Percentiles rank a stretch among this genome's conserved stretches.
phyloP scores from a whole-genome alignment of 2,113 vertebrate species.

The Chrysemys picta region DNA sequence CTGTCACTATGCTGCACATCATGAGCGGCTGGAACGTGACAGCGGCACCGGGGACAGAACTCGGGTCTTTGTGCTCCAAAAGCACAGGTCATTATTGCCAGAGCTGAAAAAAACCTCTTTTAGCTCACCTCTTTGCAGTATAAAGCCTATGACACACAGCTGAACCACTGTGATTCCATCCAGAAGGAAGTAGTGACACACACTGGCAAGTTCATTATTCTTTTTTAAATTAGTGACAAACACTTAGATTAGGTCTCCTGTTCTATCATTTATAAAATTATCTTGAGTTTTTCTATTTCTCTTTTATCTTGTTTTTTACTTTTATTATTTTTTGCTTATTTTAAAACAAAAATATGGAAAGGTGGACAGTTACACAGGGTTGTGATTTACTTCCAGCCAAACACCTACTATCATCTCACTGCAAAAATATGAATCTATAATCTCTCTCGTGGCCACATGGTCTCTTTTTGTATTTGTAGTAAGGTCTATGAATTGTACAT shows the following conservation, averaged over 20 bases:
- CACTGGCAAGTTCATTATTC: background rate
- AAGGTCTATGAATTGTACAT: background rate
- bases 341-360: background rate
- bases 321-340: background rate
- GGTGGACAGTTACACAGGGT: background rate
- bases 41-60: background rate
- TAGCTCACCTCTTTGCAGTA: background rate
- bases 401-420: background rate
- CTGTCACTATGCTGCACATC: rapidly evolving
- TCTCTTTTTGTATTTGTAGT: background rate
- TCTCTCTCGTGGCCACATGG: rapidly evolving
- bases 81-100: rapidly evolving
- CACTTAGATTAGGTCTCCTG: background rate
- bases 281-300: background rate
- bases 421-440: background rate
- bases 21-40: background rate
- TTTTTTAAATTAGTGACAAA: background rate
- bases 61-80: background rate
- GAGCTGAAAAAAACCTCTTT: background rate
- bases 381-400: background rate
- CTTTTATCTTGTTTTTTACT: background rate
- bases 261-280: background rate
- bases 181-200: background rate
- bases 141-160: rapidly evolving
- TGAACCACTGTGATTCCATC: rapidly evolving